Evolutionary conservation across 1,140 invertebrate genomes (phyloP).

Genomic region (Drosophila novamexicana): DNA sequence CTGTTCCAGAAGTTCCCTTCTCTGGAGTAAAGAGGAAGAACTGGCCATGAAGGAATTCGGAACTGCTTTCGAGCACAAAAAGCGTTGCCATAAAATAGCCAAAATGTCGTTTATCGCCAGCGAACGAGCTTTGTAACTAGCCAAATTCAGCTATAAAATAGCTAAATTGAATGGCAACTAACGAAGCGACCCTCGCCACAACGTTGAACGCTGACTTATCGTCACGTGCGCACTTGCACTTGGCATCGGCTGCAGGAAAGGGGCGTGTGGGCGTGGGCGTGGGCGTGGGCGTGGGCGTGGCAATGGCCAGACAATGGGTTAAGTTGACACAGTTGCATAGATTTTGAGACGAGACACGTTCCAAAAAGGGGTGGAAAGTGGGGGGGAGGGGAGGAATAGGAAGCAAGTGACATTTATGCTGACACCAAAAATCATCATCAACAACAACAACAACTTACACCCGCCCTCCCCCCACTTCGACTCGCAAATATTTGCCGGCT

Average conservation of each 20-base stretch:
- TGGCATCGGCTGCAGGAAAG: conserved; percentile 26
- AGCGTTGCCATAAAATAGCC: too few relatives aligned
- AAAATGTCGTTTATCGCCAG: too few relatives aligned
- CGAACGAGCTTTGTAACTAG: too few relatives aligned
- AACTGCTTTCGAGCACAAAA: too few relatives aligned
- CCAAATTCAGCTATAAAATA: too few relatives aligned
- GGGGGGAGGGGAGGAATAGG: background rate
- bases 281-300: conserved; percentile 20
- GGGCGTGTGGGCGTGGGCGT: background rate
- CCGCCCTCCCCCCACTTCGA: background rate
- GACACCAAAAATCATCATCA: conserved; percentile 73
- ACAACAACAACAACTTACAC: conserved; percentile 22
- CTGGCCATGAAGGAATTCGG: too few relatives aligned
- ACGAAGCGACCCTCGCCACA: conserved; percentile 16
- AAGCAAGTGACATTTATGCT: conserved; percentile 70
- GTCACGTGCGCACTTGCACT: conserved; percentile 36
- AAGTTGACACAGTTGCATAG: conserved; percentile 64
- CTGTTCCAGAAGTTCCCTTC: too few relatives aligned
- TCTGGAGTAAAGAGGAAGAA: too few relatives aligned
- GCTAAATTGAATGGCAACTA: background rate
- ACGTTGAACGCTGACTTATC: conserved; percentile 29
- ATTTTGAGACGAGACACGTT: conserved; percentile 15
- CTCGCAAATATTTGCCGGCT: conserved; percentile 73
- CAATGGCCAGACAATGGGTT: conserved; percentile 55
- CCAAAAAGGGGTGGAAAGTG: background rate